phyloP scores from a whole-genome alignment of 1,140 invertebrate species.

The Batillaria attramentaria region DNA sequence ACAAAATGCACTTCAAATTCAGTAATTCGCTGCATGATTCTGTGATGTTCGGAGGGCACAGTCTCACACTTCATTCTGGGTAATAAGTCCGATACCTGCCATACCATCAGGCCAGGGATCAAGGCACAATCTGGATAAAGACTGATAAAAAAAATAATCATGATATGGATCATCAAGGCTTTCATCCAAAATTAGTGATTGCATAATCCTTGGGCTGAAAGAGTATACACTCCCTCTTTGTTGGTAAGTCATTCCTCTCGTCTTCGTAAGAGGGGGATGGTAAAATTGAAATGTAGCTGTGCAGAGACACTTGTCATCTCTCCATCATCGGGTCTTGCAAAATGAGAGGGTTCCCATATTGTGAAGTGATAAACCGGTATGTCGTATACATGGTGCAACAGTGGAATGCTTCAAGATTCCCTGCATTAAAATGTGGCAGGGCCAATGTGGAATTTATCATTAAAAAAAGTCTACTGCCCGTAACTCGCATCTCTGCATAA shows the following conservation, averaged over 20 bases:
- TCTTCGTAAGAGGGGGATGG: neutral
- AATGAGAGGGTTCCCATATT: too few species aligned
- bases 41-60: too few species aligned
- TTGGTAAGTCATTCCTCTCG: neutral
- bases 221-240: neutral
- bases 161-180: too few species aligned
- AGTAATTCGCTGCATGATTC: too few species aligned
- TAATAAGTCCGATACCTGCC: too few species aligned
- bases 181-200: too few species aligned
- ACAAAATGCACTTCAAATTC: too few species aligned
- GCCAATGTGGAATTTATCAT: neutral
- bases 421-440: neutral
- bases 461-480: neutral
- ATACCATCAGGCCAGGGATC: too few species aligned
- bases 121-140: too few species aligned
- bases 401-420: conserved; percentile 23
- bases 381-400: conserved; percentile 10
- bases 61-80: too few species aligned
- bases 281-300: neutral
- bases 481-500: neutral
- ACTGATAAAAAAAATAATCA: too few species aligned
- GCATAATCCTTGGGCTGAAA: neutral
- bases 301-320: neutral
- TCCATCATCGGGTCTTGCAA: neutral
- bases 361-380: too few species aligned